Percentiles rank a stretch among this genome's conserved stretches.
These are phyloP conservation scores for Gila orcuttii DNA, from an alignment of 2,113 vertebrate genomes.

Conservation along the genomic window DNA sequence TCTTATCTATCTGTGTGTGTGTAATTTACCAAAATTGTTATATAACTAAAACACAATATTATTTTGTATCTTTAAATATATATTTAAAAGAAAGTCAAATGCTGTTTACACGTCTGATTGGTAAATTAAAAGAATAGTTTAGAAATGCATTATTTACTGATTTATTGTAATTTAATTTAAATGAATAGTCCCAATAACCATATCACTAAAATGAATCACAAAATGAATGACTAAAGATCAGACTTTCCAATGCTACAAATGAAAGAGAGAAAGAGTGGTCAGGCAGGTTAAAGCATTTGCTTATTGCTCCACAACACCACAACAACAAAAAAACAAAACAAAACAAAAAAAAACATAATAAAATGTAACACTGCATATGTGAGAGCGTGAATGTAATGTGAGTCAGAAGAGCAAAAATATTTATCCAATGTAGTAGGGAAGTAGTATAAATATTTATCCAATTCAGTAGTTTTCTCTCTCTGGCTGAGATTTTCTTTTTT, in stretches of 20 bases:
- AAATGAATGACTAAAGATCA: too few species aligned
- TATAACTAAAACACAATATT: neutral
- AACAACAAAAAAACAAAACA: neutral
- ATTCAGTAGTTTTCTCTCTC: neutral
- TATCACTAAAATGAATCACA: neutral
- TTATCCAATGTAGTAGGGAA: neutral
- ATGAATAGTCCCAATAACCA: neutral
- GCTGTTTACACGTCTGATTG: neutral
- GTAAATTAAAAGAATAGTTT: neutral
- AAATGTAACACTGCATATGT: neutral
- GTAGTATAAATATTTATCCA: too few species aligned
- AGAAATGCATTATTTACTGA: neutral
- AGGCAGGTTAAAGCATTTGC: neutral
- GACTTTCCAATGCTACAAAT: neutral
- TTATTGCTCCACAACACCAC: neutral
- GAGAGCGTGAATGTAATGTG: neutral
- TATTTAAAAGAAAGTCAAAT: neutral
- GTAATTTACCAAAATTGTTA: neutral
- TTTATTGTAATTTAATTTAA: neutral
- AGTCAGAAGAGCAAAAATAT: neutral
- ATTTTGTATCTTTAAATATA: neutral
- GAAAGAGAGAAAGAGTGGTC: neutral
- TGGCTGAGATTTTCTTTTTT: too few species aligned
- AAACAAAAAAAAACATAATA: too few species aligned
- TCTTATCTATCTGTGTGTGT: conserved; percentile 37